Base-by-base conservation (phyloP, 2,113 vertebrate species). In the Nestor notabilis region DNA sequence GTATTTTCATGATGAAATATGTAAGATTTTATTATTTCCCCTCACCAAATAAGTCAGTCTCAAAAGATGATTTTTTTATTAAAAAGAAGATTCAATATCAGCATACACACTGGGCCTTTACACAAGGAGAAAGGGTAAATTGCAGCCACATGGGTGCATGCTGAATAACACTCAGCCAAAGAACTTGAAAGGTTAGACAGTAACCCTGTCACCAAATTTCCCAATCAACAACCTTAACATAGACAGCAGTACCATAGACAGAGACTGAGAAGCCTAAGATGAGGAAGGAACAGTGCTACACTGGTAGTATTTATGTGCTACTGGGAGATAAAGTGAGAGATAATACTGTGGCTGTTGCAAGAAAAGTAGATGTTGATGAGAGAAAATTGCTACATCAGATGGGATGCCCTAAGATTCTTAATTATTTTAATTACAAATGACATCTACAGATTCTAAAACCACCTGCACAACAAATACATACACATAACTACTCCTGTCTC, bases 61-160 rank as follows among this genome's bases (percentile, higher is more conserved):
- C 55, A 75, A 72, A 84, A 82, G 5, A 28, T 2, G 0, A 17
- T 14, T 53, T 76, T 76, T 66, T 35, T 3, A 37, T 44, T 66
- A 53, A 41, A 70, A 84, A n/a, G 19, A 68, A 49, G 81, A 78
- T 8, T 84, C 43, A 91, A 44, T 56, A 88, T 46, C 58, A 83
- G 43, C 52, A 50, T 13, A n/a, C 3, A 55, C 28, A 13, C 10
- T 49, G 35, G 31, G n/a, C 25, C 61, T 72, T 89, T 14, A 47
- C 44, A 61, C 13, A 35, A 23, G 25, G 15, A 35, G 10, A 70
- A 91, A 66, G 28, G 10, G n/a, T 46, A 89, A 74, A 84, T 58
- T 37, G 52, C 1, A 2, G 60, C 50, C 55, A 70, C 49, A 27
- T 2, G 27, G 39, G 13, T 24, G 4, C 21, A 44, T 0, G 1